A percentile compares a stretch with the other conserved stretches of the same genome.
These are phyloP conservation scores for Genyomyrus donnyi DNA, from an alignment of 2,113 vertebrate genomes.

Conservation along the genomic window DNA sequence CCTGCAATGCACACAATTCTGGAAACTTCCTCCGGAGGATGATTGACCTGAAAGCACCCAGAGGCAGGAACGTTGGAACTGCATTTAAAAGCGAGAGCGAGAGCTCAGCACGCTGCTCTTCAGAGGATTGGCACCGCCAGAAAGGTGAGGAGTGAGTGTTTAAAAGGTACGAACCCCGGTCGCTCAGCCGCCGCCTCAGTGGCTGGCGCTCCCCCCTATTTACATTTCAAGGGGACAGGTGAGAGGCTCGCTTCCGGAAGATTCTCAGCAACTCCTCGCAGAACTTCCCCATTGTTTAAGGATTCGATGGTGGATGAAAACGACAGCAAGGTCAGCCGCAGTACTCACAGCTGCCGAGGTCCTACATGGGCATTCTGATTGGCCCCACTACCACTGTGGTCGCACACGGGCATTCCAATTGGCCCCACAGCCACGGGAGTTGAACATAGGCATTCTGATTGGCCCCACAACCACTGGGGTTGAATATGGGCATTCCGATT, in stretches of 20 bases:
- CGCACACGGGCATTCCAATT: neutral
- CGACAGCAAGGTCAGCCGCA: neutral
- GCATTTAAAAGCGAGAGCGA: constrained; percentile 1
- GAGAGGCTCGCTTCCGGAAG: neutral
- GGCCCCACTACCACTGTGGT: neutral
- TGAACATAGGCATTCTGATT: neutral
- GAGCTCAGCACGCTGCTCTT: neutral
- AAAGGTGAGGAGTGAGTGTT: neutral
- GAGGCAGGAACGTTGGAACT: neutral
- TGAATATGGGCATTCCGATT: neutral
- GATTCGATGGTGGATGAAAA: neutral
- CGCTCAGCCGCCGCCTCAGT: neutral
- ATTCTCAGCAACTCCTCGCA: neutral
- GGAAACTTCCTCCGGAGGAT: neutral
- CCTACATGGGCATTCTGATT: neutral
- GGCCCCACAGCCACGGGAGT: neutral
- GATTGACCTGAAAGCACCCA: neutral
- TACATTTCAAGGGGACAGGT: constrained; percentile 4
- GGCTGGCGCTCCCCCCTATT: neutral
- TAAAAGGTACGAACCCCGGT: neutral
- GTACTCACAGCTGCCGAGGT: neutral
- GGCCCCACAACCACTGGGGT: neutral
- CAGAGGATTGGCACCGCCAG: neutral
- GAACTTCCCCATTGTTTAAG: too few relatives aligned
- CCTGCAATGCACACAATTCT: neutral